Evolutionary conservation across 1,140 invertebrate species (phyloP).

Genomic region (Venustaconcha ellipsiformis): DNA sequence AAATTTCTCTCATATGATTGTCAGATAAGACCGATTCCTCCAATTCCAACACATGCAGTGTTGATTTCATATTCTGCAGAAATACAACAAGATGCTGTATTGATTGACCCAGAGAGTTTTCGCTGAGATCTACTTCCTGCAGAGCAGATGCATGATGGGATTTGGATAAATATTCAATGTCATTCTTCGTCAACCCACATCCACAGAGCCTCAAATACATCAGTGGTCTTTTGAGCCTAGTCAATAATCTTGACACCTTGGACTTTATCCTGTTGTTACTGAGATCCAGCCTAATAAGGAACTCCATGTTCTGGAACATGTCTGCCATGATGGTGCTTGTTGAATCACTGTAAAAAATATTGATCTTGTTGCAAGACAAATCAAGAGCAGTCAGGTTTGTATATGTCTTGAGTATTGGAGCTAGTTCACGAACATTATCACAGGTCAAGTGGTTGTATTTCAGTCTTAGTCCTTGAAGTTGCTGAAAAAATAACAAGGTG

Average conservation of each 20-base stretch:
- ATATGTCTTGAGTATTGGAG: slow-evolving; percentile 36
- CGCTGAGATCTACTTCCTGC: slow-evolving; percentile 53
- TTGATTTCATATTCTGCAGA: slow-evolving; percentile 23
- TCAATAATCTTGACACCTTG: slow-evolving; percentile 39
- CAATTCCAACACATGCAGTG: slow-evolving; percentile 39
- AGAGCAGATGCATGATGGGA: slow-evolving; percentile 41
- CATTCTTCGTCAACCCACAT: slow-evolving; percentile 46
- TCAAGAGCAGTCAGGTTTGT: slow-evolving; percentile 52
- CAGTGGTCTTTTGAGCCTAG: slow-evolving; percentile 35
- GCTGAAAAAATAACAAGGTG: slow-evolving; percentile 42
- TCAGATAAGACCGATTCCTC: slow-evolving; percentile 35
- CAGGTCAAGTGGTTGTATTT: slow-evolving; percentile 52
- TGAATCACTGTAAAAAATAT: slow-evolving; percentile 31
- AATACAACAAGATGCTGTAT: slow-evolving; percentile 27
- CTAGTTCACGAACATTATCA: slow-evolving; percentile 41
- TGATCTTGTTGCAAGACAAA: slow-evolving; percentile 59
- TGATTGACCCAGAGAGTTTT: slow-evolving; percentile 42
- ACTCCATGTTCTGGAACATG: slow-evolving; percentile 34
- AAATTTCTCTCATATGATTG: slow-evolving; percentile 16
- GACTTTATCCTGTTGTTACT: slow-evolving; percentile 55
- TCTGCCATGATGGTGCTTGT: slow-evolving; percentile 22
- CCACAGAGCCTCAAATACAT: slow-evolving; percentile 44
- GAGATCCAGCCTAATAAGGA: slow-evolving; percentile 50
- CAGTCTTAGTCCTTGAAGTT: slow-evolving; percentile 48
- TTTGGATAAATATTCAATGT: slow-evolving; percentile 41